Base-by-base conservation (phyloP, 2,113 vertebrate species). In the Promerops cafer region DNA sequence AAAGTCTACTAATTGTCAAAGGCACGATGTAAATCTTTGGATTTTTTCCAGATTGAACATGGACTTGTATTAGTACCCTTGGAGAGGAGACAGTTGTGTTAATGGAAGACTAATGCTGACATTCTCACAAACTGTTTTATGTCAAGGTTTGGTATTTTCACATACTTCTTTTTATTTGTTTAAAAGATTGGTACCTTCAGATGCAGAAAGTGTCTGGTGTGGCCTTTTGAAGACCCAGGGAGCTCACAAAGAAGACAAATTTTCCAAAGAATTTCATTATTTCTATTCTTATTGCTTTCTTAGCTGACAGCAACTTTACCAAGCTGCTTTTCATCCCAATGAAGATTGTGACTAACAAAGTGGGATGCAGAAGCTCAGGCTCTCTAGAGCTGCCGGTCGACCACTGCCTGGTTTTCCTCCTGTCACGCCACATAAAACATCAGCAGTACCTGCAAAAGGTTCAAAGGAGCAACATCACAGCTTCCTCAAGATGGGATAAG, bases 371-470 rank as follows among this genome's bases (percentile, higher is more conserved):
- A 63, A 87, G 12, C 35, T 35, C 53, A 60, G 49, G 24, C 14
- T 68, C 9, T 49, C 28, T 11, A 33, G 54, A 78, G 42, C 27
- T 74, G 49, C 0, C 1, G 14, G 9, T 66, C 45, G 72, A 44
- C 40, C 4, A 0, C 37, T 49, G 64, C 28, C 52, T 64, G 60
- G 13, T 12, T 90, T 75, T 42, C 57, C 40, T 31, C 13, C 33
- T 85, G 39, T 13, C 54, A 12, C 0, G 0, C 14, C 1, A 0
- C 20, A 6, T 11, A 44, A 71, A 70, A 35, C 8, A 39, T 23
- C 28, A 54, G 39, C 16, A 5, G 18, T 16, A 47, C 10, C 35
- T 53, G 68, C 31, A 56, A 31, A 79, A 74, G 3, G 33, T 52
- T 66, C 30, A 21, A 71, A 82, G 60, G 47, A 79, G 21, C 30